Conservation (phyloP, 37 sponge, comb jelly and placozoan species). For the Diacarnus erythraeanus region DNA sequence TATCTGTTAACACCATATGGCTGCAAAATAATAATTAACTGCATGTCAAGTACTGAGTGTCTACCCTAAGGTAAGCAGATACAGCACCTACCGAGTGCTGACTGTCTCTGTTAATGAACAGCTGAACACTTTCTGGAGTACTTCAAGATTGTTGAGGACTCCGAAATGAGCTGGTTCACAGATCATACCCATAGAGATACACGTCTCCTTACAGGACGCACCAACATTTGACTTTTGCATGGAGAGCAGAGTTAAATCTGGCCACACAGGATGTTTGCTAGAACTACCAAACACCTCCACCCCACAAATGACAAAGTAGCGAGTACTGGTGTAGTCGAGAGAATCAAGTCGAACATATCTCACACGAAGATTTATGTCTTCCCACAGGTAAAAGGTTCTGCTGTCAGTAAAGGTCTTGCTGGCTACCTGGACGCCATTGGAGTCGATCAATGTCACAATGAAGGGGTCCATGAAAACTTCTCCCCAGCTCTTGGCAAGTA, state of each 20-base stretch:
- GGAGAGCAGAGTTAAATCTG: constrained; percentile 30
- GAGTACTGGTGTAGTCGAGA: constrained; percentile 19
- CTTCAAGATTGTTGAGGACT: constrained; percentile 21
- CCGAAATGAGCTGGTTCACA: constrained; percentile 66
- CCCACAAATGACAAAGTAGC: constrained; percentile 63
- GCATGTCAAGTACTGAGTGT: no score
- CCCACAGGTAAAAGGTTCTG: constrained; percentile 76
- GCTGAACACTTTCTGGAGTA: constrained; percentile 10
- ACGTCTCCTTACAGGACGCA: constrained; percentile 68
- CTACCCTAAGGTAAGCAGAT: no score
- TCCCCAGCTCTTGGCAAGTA: constrained; percentile 38
- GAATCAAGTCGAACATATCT: constrained; percentile 61
- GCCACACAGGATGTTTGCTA: constrained; percentile 45
- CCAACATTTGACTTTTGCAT: constrained; percentile 33
- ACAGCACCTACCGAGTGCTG: constrained; percentile 3
- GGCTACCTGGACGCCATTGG: constrained; percentile 33
- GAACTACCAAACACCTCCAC: constrained; percentile 75
- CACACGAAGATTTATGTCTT: constrained; percentile 45
- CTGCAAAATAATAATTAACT: no score
- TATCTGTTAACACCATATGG: no score
- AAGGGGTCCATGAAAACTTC: constrained; percentile 30
- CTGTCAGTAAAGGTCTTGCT: constrained; percentile 53
- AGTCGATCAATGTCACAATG: constrained; percentile 29
- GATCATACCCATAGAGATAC: constrained; percentile 33
- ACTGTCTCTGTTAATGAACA: constrained; percentile 7